phyloP scores from a whole-genome alignment of 2,797 vertebrate genomes.

The Decapterus maruadsi region DNA sequence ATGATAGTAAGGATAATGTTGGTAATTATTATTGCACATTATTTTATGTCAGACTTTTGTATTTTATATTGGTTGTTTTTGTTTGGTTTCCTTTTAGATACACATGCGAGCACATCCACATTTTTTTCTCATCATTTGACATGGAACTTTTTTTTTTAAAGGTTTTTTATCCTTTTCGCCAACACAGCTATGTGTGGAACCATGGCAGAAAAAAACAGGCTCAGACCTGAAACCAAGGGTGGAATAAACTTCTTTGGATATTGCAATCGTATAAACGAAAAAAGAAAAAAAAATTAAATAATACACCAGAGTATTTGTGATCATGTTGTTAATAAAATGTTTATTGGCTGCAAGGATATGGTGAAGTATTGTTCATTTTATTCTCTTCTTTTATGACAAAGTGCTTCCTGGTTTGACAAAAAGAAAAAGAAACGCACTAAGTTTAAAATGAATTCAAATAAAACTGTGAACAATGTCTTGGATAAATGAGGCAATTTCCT shows the following conservation, averaged over 20 bases:
- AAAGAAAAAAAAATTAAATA: conserved; percentile 71
- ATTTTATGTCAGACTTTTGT: conserved; percentile 88
- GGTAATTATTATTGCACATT: conserved; percentile 88
- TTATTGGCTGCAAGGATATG: conserved; percentile 91
- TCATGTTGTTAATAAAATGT: conserved; percentile 97
- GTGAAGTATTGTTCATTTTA: conserved; percentile 85
- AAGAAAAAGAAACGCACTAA: conserved; percentile 58
- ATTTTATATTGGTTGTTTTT: conserved; percentile 90
- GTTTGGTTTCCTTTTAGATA: conserved; percentile 86
- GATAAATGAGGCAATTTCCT: conserved; percentile 68
- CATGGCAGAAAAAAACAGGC: conserved; percentile 73
- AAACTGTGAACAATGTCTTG: conserved; percentile 86
- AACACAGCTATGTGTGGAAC: conserved; percentile 84
- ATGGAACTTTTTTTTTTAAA: conserved; percentile 72
- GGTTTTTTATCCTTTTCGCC: conserved; percentile 84
- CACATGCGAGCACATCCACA: conserved; percentile 70
- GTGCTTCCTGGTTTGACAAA: conserved; percentile 85
- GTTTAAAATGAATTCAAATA: conserved; percentile 85
- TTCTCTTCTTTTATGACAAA: conserved; percentile 82
- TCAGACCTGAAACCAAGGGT: conserved; percentile 81
- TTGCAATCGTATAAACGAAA: conserved; percentile 82
- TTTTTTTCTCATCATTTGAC: conserved; percentile 86
- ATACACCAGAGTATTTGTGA: conserved; percentile 93
- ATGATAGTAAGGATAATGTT: conserved; percentile 78
- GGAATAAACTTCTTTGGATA: conserved; percentile 87